phyloP scores from a whole-genome alignment of 2,797 vertebrate species.

The Nothura maculosa region DNA sequence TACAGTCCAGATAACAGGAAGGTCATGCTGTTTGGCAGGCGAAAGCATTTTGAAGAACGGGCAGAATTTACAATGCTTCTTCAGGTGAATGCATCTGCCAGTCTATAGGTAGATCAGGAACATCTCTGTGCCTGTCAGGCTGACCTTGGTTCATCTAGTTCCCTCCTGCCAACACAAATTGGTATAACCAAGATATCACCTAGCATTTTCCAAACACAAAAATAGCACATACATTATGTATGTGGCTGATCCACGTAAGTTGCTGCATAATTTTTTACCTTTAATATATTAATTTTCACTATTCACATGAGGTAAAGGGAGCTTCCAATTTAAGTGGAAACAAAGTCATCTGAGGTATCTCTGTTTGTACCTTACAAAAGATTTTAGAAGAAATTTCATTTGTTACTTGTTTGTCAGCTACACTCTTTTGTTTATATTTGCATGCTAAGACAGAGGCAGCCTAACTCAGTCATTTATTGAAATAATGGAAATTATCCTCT shows the following conservation, averaged over 20 bases:
- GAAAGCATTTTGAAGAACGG: not conserved
- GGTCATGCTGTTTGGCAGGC: not conserved
- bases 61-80: not conserved
- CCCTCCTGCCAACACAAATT: not conserved
- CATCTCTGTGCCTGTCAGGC: not conserved
- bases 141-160: not conserved
- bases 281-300: too few species aligned
- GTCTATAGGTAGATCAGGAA: not conserved
- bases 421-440: not conserved
- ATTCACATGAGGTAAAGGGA: too few species aligned
- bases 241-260: too few species aligned
- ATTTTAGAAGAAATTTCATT: not conserved
- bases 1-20: not conserved
- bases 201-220: not conserved
- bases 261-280: too few species aligned
- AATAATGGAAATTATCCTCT: not conserved
- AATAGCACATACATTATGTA: not conserved
- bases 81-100: not conserved
- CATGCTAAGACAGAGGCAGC: not conserved
- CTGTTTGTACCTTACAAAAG: not conserved
- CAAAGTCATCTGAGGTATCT: too few species aligned
- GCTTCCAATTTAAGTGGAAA: too few species aligned
- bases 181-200: fast-evolving
- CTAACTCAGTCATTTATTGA: not conserved
- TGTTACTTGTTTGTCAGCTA: not conserved